phyloP scores from a whole-genome alignment of 2,888 invertebrate species.

The Acronicta psi region DNA sequence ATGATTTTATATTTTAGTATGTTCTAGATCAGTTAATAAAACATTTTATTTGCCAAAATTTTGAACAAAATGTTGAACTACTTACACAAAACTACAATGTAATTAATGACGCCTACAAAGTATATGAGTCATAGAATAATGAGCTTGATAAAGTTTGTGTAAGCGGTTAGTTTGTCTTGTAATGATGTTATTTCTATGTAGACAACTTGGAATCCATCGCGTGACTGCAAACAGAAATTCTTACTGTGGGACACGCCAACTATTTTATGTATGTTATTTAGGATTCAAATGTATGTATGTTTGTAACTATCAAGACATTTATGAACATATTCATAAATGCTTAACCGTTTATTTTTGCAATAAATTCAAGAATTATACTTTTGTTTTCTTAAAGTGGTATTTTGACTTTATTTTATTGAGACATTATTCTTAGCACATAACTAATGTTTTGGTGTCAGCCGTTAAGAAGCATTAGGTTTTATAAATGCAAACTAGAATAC shows the following conservation, averaged over 20 bases:
- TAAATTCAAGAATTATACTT: constrained; percentile 50
- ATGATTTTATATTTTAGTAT: background rate
- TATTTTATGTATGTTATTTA: constrained; percentile 64
- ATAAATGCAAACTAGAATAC: constrained; percentile 11
- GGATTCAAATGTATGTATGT: constrained; percentile 54
- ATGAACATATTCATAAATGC: constrained; percentile 56
- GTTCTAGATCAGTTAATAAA: no score
- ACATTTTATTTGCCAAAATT: constrained; percentile 3
- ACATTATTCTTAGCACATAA: constrained; percentile 42
- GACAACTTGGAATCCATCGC: constrained; percentile 76
- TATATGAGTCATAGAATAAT: constrained; percentile 41
- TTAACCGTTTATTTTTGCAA: constrained; percentile 46
- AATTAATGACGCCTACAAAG: constrained; percentile 28
- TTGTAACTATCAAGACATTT: constrained; percentile 49
- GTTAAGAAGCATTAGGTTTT: constrained; percentile 17
- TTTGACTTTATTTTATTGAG: constrained; percentile 49
- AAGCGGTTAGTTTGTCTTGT: constrained; percentile 58
- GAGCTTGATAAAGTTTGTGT: constrained; percentile 50
- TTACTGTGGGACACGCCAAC: constrained; percentile 70
- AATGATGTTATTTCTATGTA: constrained; percentile 73
- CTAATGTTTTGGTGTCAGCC: constrained; percentile 16
- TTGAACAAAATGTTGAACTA: no score
- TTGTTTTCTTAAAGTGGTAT: constrained; percentile 37
- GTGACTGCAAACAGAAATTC: constrained; percentile 80
- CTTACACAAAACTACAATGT: constrained; percentile 19